Evolutionary conservation across 2,888 invertebrate species (phyloP).

Genomic region (Pyrochroa serraticornis): DNA sequence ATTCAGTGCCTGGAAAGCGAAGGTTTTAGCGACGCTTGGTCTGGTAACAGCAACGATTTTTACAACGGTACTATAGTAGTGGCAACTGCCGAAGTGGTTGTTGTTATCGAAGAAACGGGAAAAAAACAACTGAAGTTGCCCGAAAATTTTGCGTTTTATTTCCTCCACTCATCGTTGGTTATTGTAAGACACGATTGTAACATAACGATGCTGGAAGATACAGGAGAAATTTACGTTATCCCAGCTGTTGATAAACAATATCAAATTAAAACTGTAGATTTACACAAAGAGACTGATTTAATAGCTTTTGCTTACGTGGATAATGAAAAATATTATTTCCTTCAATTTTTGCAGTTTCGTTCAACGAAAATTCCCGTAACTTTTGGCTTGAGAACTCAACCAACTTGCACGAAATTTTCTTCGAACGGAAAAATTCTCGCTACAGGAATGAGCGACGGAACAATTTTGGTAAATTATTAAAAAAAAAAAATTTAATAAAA

Average conservation of each 20-base stretch:
- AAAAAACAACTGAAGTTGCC: neutral
- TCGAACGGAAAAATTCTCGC: constrained; percentile 63
- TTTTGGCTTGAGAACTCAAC: neutral
- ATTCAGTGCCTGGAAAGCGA: constrained; percentile 16
- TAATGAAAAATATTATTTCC: constrained; percentile 3
- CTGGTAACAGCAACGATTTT: constrained; percentile 5
- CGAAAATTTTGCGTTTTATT: neutral
- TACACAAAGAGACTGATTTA: constrained; percentile 23
- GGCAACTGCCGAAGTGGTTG: neutral
- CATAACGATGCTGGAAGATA: neutral
- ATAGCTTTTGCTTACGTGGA: constrained; percentile 39
- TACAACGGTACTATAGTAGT: neutral
- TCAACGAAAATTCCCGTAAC: neutral
- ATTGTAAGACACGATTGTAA: constrained; percentile 8
- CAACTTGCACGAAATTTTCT: constrained; percentile 33
- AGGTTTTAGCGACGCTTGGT: neutral
- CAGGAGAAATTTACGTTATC: neutral
- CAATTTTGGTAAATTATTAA: constrained; percentile 62
- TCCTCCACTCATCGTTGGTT: neutral
- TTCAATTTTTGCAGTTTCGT: neutral
- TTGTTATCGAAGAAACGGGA: neutral
- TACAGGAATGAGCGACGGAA: constrained; percentile 67
- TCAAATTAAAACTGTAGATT: constrained; percentile 25
- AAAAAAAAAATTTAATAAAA: neutral
- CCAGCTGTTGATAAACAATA: neutral